Conservation (phyloP, 2,888 invertebrate genomes). For the Catocala sponsa region DNA sequence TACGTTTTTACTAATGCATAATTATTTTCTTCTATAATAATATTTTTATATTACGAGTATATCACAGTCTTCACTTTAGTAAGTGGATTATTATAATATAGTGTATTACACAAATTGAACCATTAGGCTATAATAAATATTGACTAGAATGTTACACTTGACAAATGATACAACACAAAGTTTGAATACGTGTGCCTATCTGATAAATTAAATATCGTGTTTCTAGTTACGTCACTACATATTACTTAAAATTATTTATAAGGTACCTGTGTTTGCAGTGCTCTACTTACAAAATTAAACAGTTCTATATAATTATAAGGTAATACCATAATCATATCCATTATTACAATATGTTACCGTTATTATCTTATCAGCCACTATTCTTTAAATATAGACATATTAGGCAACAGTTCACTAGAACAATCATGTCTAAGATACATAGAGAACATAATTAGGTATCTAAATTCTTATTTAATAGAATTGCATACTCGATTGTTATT, state of each 20-base stretch:
- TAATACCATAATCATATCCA: slow-evolving; percentile 23
- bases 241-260: slow-evolving; percentile 40
- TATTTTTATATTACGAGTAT: slow-evolving; percentile 78
- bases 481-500: neutral
- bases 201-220: slow-evolving; percentile 38
- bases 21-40: slow-evolving; percentile 70
- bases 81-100: slow-evolving; percentile 77
- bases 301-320: slow-evolving; percentile 24
- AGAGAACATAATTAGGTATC: slow-evolving; percentile 19
- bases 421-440: slow-evolving; percentile 33
- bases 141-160: slow-evolving; percentile 42
- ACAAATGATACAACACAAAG: slow-evolving; percentile 37
- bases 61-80: slow-evolving; percentile 87
- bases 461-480: slow-evolving; percentile 19
- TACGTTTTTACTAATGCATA: slow-evolving; percentile 79
- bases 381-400: slow-evolving; percentile 34
- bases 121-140: slow-evolving; percentile 42
- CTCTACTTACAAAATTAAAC: slow-evolving; percentile 49
- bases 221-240: slow-evolving; percentile 40
- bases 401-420: slow-evolving; percentile 50
- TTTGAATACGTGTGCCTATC: slow-evolving; percentile 50
- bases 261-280: slow-evolving; percentile 57
- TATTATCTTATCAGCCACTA: slow-evolving; percentile 35
- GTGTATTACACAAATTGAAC: slow-evolving; percentile 61
- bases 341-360: slow-evolving; percentile 32